Base-by-base conservation (phyloP, 2,797 vertebrate genomes). In the Phaenicophaeus curvirostris region DNA sequence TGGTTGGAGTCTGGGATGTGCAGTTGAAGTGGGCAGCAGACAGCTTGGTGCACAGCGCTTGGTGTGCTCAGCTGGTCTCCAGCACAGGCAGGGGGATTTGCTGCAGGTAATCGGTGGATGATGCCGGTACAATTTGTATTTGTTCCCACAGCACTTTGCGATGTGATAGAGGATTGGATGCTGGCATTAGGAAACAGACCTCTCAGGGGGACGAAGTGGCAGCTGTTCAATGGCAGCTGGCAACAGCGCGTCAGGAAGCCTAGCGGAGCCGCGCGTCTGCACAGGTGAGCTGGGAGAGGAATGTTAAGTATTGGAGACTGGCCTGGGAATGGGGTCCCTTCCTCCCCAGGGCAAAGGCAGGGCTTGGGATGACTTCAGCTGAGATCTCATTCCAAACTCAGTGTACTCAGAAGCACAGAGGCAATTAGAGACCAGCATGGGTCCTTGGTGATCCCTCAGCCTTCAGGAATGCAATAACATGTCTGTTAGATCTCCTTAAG, bases 391-490 rank as follows among this genome's bases (percentile, higher is more conserved):
- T 41, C 57, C 51, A 55, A 58, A 27, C 31, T 18, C 51, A 78
- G 77, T 6, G 1, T 19, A 72, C 63, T 73, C 41, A 51, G 93
- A 37, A 51, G 87, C 65, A 46, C 3, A 46, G 2, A 81, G 89
- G 92, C 95, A 94, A 92, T 96, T 95, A 96, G 74, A 81, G 87
- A 84, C 75, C 19, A 87, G 90, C 31, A 7, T 0, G 35, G 89
- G 66, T 24, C 16, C 5, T 30, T 68, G 62, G 93, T 93, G 87
- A 87, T 75, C 85, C 85, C 69, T 69, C 61, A 83, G 76, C 89
- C 58, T 71, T 96, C 93, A 92, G 75, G 91, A 96, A 74, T 85
- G 94, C 95, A 96, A 91, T 97, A 97, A 97, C 76, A 53, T 81
- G 86, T 57, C 51, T 81, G 95, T 95, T 87, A 87, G 96, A 94